Evolutionary conservation across 2,888 invertebrate species (phyloP), one percentile per base, ranked within the genome.

Genomic region (Lepidochitona cinerea): DNA sequence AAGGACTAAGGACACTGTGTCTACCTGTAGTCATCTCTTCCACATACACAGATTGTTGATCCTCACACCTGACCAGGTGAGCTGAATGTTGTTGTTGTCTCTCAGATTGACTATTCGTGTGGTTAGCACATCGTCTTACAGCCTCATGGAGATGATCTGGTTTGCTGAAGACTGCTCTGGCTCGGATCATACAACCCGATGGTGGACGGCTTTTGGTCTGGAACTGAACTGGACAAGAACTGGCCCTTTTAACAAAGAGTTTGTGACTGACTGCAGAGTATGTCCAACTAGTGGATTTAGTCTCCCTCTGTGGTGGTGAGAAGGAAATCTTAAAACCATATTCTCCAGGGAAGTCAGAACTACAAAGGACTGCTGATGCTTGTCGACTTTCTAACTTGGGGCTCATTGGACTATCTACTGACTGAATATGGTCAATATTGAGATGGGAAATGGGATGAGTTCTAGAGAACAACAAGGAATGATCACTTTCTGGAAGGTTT

Each of bases 61-160:
- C 1, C 9, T 59, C 59, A 59, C 59, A 59, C 12, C 59, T 18
- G 29, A 59, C 59, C 23, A 59, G 59, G 32, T 59, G 59, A 59
- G 59, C 29, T 23, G 59, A 32, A 32, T 59, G 59, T 23, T 59
- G 23, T 3, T 29, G 59, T 23, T 59, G 23, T 23, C 14, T 4
- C 41, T 84, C 84, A n/a, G n/a, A n/a, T 26, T 75, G 75, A 36
- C 78, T 84, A 9, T 80, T 81, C 41, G 80, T 89, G 81, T 95
- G 95, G 82, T 94, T 93, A 3, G 93, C 91, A 79, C 95, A 95
- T 0, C 94, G 89, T 71, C 92, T 91, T 0, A 95, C 95, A 0
- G 94, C 91, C 73, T 94, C 93, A 84, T 93, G 93, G 0, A 93
- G 91, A 81, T 94, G 93, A 41, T 94, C 93, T 1, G 93, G 92